phyloP scores from a whole-genome alignment of 2,113 vertebrate genomes.

The Anarrhichthys ocellatus region DNA sequence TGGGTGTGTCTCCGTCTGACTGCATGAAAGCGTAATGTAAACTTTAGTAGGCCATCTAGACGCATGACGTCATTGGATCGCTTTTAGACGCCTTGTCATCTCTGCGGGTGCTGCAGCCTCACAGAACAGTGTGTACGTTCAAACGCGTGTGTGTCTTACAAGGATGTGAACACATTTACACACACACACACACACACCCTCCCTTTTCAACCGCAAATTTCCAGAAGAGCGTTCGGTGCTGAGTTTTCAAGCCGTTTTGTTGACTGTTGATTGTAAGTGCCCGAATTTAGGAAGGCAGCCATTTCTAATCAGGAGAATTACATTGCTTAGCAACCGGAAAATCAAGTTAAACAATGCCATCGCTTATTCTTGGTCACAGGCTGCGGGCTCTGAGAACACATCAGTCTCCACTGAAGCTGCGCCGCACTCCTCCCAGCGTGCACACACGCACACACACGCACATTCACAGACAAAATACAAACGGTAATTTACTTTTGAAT shows the following conservation, averaged over 20 bases:
- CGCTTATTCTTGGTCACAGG: slow-evolving; percentile 81
- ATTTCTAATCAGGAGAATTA: slow-evolving; percentile 86
- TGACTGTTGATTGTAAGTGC: slow-evolving; percentile 84
- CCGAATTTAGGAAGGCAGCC: slow-evolving; percentile 83
- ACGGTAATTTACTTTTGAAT: slow-evolving; percentile 75
- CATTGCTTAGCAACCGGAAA: slow-evolving; percentile 86
- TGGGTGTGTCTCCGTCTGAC: slow-evolving; percentile 29
- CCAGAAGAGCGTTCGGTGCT: slow-evolving; percentile 52
- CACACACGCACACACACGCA: slow-evolving; percentile 33
- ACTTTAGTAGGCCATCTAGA: slow-evolving; percentile 49
- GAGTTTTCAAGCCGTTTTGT: slow-evolving; percentile 81
- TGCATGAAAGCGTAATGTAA: slow-evolving; percentile 44
- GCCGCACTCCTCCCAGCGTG: slow-evolving; percentile 64
- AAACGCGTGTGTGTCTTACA: neutral
- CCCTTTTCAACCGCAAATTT: slow-evolving; percentile 57
- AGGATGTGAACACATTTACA: slow-evolving; percentile 30
- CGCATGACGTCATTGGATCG: slow-evolving; percentile 63
- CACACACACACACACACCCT: neutral
- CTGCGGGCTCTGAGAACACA: slow-evolving; percentile 72
- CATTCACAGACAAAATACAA: slow-evolving; percentile 68
- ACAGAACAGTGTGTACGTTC: slow-evolving; percentile 12
- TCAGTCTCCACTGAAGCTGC: slow-evolving; percentile 75
- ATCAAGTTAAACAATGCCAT: slow-evolving; percentile 85
- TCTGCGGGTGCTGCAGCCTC: slow-evolving; percentile 26
- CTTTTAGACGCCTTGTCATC: slow-evolving; percentile 61